Percentiles rank a stretch among this genome's conserved stretches.
Conservation (phyloP, 2,113 vertebrate species). For the Addax nasomaculatus region DNA sequence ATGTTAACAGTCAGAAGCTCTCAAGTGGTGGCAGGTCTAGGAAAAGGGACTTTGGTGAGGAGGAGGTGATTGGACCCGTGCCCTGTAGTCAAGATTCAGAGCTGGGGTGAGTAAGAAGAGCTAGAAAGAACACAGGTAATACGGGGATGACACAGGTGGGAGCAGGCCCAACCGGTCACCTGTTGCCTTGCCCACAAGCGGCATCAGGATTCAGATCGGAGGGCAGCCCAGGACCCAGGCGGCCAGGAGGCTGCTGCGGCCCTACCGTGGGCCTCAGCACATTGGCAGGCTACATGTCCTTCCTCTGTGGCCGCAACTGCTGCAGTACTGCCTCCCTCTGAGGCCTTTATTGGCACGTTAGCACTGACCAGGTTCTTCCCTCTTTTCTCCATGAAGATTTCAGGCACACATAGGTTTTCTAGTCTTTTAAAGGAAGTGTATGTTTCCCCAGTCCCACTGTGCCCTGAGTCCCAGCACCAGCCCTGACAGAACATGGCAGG, state of each 20-base stretch:
- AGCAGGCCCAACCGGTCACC: neutral
- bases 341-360: neutral
- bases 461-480: neutral
- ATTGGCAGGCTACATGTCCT: accelerated
- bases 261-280: neutral
- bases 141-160: neutral
- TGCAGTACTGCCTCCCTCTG: neutral
- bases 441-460: neutral
- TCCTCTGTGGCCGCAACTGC: neutral
- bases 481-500: neutral
- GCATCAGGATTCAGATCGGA: neutral
- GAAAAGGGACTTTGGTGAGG: neutral
- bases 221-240: neutral
- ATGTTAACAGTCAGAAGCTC: neutral
- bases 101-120: neutral
- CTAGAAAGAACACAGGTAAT: neutral
- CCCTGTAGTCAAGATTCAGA: neutral
- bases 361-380: neutral
- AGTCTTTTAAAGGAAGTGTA: neutral
- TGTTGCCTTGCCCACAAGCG: neutral
- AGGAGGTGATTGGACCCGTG: neutral
- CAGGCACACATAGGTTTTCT: neutral
- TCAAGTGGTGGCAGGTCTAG: neutral
- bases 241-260: neutral
- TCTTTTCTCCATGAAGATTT: neutral